phyloP scores from a whole-genome alignment of 1,140 invertebrate genomes.

The Agraylea sexmaculata region DNA sequence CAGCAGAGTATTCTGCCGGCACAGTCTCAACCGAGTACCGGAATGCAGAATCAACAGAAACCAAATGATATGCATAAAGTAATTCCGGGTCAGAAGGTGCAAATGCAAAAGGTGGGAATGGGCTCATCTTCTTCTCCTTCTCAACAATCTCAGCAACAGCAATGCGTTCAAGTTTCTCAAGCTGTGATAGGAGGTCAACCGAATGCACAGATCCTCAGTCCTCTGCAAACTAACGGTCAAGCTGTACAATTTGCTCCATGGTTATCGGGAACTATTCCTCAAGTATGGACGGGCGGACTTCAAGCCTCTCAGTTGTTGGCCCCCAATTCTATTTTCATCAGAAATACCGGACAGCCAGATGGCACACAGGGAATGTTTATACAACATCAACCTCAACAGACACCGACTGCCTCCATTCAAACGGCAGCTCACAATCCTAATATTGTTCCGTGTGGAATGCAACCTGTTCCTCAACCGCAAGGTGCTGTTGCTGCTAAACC shows the following conservation, averaged over 20 bases:
- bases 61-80: slow-evolving; percentile 39
- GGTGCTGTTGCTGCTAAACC: slow-evolving; percentile 41
- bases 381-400: slow-evolving; percentile 65
- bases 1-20: slow-evolving; percentile 52
- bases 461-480: slow-evolving; percentile 22
- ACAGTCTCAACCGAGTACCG: slow-evolving; percentile 37
- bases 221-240: slow-evolving; percentile 44
- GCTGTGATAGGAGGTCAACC: slow-evolving; percentile 46
- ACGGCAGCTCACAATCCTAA: slow-evolving; percentile 44
- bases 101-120: slow-evolving; percentile 16
- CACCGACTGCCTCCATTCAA: slow-evolving; percentile 37
- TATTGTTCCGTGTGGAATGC: slow-evolving; percentile 43
- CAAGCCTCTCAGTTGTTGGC: slow-evolving; percentile 37
- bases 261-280: slow-evolving; percentile 49
- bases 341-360: slow-evolving; percentile 62
- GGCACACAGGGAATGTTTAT: slow-evolving; percentile 64
- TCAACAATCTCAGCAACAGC: slow-evolving; percentile 22
- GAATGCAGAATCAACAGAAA: slow-evolving; percentile 34
- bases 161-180: slow-evolving; percentile 55
- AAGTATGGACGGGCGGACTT: slow-evolving; percentile 47
- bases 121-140: not conserved
- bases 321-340: slow-evolving; percentile 73
- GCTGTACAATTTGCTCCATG: slow-evolving; percentile 49
- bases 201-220: slow-evolving; percentile 51
- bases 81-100: slow-evolving; percentile 36